Evolutionary conservation across 23 tunicate species (phyloP), one percentile per base, ranked within the genome.

Genomic region (Trididemnum clinides): DNA sequence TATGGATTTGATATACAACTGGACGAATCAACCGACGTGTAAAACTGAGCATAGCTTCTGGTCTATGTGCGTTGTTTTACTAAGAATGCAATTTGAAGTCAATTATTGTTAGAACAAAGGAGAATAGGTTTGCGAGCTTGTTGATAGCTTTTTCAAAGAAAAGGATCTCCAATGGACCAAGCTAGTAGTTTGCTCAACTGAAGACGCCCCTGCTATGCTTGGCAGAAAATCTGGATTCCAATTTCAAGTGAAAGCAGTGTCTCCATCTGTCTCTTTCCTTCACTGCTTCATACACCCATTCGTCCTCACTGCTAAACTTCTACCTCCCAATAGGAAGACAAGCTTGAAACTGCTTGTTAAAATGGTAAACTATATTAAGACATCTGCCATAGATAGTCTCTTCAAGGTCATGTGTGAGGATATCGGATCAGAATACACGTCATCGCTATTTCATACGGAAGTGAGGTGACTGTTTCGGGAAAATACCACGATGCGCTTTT

Each of bases 131-230:
- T 63, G 15, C 29, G 27, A 21, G 27, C 20, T 6, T 7, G 71
- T 26, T 7, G 27, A 21, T 63, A 21, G 51, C 71, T 23, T 12
- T 39, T 39, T 79, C 12, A 39, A 64, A 39, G 29, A 21, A 79
- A 63, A 34, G 38, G 51, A 74, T 39, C 4, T 79, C 7, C 29
- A 79, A 64, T 79, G 84, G 84, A 79, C 22, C 51, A 74, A 64
- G 84, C 37, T 5, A 79, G 28, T 6, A 27, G 29, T 18, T 31
- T 76, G 66, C 66, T 33, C 44, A 21, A 32, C 39, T 21, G 77
- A 71, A 4, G 77, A 44, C n/a, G 77, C 77, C 29, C 77, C 77
- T 7, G 39, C 77, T 28, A 71, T 71, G 77, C 77, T 71, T 71
- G 44, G 77, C 29, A 22, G 71, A 63, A 63, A 63, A 26, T 63